Conservation (phyloP, 2,797 vertebrate genomes). For the Ceryle rudis region DNA sequence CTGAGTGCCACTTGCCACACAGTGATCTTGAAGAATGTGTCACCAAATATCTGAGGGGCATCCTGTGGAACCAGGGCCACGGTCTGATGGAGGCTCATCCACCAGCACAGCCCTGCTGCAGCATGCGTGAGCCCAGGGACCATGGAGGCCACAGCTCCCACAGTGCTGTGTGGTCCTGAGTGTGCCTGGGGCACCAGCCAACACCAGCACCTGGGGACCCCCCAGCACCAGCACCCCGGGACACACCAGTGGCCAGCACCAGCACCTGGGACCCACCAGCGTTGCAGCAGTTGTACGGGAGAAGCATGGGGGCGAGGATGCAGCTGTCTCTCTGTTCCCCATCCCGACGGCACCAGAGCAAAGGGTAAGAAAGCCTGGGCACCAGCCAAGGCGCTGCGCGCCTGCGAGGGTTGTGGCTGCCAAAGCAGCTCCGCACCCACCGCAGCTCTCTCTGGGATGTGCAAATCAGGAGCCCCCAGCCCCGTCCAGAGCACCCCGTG, state of each 20-base stretch:
- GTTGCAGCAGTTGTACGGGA: accelerated
- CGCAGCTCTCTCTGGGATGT: not conserved
- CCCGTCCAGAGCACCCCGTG: constrained; percentile 65
- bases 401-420: accelerated
- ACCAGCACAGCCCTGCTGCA: accelerated
- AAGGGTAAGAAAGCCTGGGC: accelerated
- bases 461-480: constrained; percentile 50
- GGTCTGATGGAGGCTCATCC: not conserved
- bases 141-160: accelerated
- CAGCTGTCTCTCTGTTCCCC: not conserved
- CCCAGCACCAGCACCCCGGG: not conserved
- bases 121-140: accelerated
- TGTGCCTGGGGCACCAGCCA: not conserved
- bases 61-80: accelerated
- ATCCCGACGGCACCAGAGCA: accelerated
- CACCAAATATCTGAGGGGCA: accelerated
- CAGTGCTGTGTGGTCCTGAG: not conserved
- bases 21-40: accelerated
- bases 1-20: accelerated
- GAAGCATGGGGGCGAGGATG: not conserved
- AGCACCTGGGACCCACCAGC: not conserved
- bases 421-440: not conserved
- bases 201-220: not conserved
- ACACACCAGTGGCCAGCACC: not conserved
- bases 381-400: accelerated